A percentile compares a stretch with the other conserved stretches of the same genome.
phyloP scores from a whole-genome alignment of 2,113 vertebrate species.

The Aptenodytes forsteri region DNA sequence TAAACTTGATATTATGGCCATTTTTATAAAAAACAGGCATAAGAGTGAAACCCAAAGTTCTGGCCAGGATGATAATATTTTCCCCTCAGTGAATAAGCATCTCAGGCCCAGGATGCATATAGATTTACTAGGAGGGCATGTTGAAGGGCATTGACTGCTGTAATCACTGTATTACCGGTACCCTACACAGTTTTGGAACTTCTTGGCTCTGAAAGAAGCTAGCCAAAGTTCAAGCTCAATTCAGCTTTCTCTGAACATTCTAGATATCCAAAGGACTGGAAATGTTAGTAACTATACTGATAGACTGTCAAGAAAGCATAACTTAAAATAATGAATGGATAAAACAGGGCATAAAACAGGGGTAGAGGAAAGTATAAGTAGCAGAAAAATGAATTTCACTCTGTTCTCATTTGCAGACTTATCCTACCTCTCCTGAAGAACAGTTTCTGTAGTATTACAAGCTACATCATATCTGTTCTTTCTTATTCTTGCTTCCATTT shows the following conservation, averaged over 20 bases:
- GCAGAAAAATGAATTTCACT: not conserved
- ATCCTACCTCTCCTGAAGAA: not conserved
- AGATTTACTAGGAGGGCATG: not conserved
- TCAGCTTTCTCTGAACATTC: not conserved
- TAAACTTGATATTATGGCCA: not conserved
- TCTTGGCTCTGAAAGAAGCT: not conserved
- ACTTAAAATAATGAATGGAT: not conserved
- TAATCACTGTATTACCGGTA: not conserved
- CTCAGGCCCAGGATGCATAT: not conserved
- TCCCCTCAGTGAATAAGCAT: not conserved
- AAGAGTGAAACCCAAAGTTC: rapidly evolving
- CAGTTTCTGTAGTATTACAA: not conserved
- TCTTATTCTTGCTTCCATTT: not conserved
- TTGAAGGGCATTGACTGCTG: not conserved
- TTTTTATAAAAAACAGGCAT: not conserved
- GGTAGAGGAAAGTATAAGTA: not conserved
- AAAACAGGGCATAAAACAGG: not conserved
- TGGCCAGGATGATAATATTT: not conserved
- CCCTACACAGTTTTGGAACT: not conserved
- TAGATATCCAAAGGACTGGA: not conserved
- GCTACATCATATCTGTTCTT: not conserved
- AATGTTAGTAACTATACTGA: not conserved
- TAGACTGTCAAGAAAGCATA: not conserved
- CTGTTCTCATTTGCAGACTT: not conserved
- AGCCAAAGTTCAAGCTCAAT: not conserved